These are phyloP conservation scores for Cephus pygmeus DNA, from an alignment of 2,888 invertebrate species.

Conservation along the genomic window DNA sequence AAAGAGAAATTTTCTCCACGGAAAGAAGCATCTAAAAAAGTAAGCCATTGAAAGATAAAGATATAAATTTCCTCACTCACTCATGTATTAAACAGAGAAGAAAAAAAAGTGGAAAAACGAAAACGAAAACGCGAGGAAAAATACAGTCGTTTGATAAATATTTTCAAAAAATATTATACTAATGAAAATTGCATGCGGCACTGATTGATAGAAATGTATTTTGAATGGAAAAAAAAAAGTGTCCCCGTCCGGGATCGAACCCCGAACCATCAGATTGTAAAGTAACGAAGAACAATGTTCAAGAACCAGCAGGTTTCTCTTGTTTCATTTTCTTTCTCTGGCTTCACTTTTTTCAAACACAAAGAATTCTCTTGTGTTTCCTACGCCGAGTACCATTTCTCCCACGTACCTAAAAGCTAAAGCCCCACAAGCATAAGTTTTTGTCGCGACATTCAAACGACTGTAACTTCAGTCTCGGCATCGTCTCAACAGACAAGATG, in stretches of 20 bases:
- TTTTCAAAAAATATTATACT: not conserved
- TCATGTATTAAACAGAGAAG: not conserved
- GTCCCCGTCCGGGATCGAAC: not conserved
- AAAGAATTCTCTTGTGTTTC: not conserved
- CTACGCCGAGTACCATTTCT: not conserved
- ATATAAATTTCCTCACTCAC: not conserved
- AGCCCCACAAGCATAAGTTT: not conserved
- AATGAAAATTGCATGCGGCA: not conserved
- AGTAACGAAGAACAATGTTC: not conserved
- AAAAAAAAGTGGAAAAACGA: not conserved
- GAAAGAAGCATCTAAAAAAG: no score
- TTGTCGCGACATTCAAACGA: not conserved
- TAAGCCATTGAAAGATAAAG: not conserved
- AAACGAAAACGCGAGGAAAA: not conserved
- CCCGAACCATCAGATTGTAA: not conserved
- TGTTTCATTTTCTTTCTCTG: not conserved
- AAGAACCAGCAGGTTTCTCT: not conserved
- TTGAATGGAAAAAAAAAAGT: not conserved
- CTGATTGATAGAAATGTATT: no score
- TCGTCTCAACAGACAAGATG: not conserved
- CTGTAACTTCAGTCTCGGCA: not conserved
- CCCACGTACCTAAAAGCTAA: not conserved
- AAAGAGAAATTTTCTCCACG: no score
- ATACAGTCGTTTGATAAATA: not conserved
- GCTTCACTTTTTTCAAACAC: not conserved